Percentiles rank a stretch among this genome's conserved stretches.
Conservation (phyloP, 2,797 vertebrate genomes). For the Phoebastria nigripes region DNA sequence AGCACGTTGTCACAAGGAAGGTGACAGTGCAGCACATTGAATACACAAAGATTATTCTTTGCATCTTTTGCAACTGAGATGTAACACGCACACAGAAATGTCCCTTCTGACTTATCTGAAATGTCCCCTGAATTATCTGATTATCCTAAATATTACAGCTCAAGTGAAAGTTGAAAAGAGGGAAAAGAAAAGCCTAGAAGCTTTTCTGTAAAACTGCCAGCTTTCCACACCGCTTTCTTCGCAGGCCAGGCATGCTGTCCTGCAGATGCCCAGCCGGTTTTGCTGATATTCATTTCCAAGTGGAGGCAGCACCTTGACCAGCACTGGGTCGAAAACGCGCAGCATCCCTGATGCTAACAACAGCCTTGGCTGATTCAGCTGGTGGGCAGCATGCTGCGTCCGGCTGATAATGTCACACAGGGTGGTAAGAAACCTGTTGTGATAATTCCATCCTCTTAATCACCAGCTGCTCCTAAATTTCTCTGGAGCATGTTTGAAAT, state of each 20-base stretch:
- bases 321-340: fast-evolving
- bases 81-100: neutral
- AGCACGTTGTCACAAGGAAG: fast-evolving
- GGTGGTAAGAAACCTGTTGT: neutral
- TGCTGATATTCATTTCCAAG: neutral
- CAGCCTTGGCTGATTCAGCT: neutral
- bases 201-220: neutral
- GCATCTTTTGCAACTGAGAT: neutral
- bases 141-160: neutral
- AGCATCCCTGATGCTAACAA: neutral
- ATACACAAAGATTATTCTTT: neutral
- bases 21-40: neutral
- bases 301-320: neutral
- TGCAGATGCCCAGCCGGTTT: neutral
- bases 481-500: neutral
- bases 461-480: conserved; percentile 27
- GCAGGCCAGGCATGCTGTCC: neutral
- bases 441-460: neutral
- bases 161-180: neutral
- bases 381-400: neutral
- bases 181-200: neutral
- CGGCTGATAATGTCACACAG: neutral
- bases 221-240: neutral
- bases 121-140: neutral
- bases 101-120: neutral